Evolutionary conservation across 2,888 invertebrate genomes (phyloP).

Genomic region (Lasioglossum lativentre): DNA sequence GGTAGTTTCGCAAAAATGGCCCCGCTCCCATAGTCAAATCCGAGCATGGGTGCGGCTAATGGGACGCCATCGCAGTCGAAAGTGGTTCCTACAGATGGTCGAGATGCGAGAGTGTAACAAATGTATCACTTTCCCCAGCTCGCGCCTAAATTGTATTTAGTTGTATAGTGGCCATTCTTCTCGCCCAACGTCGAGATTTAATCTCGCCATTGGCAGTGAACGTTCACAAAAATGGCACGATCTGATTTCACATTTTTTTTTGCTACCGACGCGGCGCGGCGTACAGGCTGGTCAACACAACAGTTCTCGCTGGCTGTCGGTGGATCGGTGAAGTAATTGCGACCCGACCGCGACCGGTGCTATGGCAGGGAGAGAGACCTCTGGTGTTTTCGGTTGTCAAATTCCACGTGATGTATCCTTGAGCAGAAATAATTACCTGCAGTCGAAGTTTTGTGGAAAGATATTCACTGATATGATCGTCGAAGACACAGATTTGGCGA

Average conservation of each 20-base stretch:
- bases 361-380: not conserved
- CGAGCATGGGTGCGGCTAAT: conserved; percentile 55
- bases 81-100: conserved; percentile 57
- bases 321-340: not conserved
- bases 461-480: not conserved
- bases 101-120: conserved; percentile 33
- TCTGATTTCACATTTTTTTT: conserved; percentile 4
- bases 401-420: not conserved
- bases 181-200: not conserved
- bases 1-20: conserved; percentile 3
- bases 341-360: not conserved
- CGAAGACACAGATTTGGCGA: conserved; percentile 2
- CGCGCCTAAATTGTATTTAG: conserved; percentile 39
- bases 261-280: not conserved
- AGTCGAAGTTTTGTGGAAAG: conserved; percentile 11
- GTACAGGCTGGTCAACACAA: not conserved
- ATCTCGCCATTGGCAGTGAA: conserved; percentile 11
- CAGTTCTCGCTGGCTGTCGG: not conserved
- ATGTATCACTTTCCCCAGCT: conserved; percentile 57
- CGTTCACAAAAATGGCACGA: not conserved
- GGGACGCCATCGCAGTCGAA: conserved; percentile 49
- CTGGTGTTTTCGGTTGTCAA: not conserved
- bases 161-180: conserved; percentile 3
- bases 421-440: conserved; percentile 15
- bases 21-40: conserved; percentile 3